Percentiles rank a stretch among this genome's conserved stretches.
Conservation (phyloP, 2,888 invertebrate genomes). For the Brachynemurus nebulosus region DNA sequence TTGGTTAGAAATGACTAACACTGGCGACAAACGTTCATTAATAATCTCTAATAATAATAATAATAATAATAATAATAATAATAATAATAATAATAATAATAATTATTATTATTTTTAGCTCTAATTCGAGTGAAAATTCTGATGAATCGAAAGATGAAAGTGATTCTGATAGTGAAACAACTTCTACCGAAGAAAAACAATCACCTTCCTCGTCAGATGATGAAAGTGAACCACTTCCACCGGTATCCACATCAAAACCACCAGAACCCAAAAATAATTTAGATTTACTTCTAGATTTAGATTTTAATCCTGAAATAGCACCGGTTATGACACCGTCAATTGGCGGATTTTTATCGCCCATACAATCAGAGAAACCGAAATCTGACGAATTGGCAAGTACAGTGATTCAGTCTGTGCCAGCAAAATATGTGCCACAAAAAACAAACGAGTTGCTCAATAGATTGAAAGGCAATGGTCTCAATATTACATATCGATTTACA, state of each 20-base stretch:
- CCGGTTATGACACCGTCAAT: conserved; percentile 74
- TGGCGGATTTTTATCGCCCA: conserved; percentile 62
- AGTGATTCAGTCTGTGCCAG: conserved; percentile 42
- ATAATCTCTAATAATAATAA: too few relatives aligned
- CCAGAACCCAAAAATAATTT: conserved; percentile 45
- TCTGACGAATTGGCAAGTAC: conserved; percentile 14
- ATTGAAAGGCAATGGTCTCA: conserved; percentile 54
- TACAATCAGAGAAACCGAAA: conserved; percentile 22
- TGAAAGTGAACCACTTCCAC: conserved; percentile 9
- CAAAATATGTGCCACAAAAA: conserved; percentile 43
- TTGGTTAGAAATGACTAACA: too few relatives aligned
- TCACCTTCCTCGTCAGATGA: conserved; percentile 15
- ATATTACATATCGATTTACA: conserved; percentile 50
- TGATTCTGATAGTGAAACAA: conserved; percentile 18
- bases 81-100: not conserved
- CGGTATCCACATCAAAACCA: conserved; percentile 32
- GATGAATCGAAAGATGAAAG: conserved; percentile 22
- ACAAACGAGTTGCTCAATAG: conserved; percentile 53
- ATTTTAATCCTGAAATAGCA: conserved; percentile 48
- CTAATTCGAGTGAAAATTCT: conserved; percentile 6
- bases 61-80: too few relatives aligned
- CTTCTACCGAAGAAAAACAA: conserved; percentile 18
- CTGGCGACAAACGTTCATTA: too few relatives aligned
- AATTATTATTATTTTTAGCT: not conserved
- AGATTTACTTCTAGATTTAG: conserved; percentile 64